Conservation (phyloP, 2,797 vertebrate species). For the Lagorchestes hirsutus region DNA sequence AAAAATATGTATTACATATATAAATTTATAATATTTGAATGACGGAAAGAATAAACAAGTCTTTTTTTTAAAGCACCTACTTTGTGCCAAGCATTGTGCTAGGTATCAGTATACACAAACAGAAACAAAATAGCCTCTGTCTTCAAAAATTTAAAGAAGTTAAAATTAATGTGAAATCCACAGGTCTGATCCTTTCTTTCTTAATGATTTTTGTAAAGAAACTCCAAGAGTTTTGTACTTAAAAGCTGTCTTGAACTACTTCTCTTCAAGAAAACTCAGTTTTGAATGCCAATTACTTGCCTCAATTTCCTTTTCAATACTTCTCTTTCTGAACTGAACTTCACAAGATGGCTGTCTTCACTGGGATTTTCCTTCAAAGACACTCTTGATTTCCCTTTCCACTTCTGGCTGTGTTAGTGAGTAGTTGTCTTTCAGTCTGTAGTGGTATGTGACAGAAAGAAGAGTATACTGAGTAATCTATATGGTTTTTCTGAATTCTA, state of each 20-base stretch:
- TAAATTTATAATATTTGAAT: background rate
- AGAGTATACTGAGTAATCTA: background rate
- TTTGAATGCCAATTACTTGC: background rate
- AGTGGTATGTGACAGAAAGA: background rate
- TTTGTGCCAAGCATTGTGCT: background rate
- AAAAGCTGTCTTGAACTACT: conserved; percentile 5
- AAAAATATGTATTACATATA: background rate
- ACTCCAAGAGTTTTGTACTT: background rate
- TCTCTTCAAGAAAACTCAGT: background rate
- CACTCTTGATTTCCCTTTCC: background rate
- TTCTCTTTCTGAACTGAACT: conserved; percentile 65
- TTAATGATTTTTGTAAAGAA: background rate
- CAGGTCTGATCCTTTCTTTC: background rate
- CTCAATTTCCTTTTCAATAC: conserved; percentile 49
- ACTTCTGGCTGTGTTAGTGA: background rate
- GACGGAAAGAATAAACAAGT: background rate
- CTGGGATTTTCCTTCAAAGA: conserved; percentile 74
- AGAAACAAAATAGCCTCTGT: background rate
- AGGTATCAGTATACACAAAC: background rate
- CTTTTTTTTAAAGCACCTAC: background rate
- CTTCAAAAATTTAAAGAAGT: background rate
- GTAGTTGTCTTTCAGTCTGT: background rate
- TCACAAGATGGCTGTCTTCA: conserved; percentile 61
- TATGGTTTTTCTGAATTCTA: background rate
- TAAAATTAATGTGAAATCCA: background rate